phyloP scores from a whole-genome alignment of 2,888 invertebrate genomes.

The Carabus problematicus region DNA sequence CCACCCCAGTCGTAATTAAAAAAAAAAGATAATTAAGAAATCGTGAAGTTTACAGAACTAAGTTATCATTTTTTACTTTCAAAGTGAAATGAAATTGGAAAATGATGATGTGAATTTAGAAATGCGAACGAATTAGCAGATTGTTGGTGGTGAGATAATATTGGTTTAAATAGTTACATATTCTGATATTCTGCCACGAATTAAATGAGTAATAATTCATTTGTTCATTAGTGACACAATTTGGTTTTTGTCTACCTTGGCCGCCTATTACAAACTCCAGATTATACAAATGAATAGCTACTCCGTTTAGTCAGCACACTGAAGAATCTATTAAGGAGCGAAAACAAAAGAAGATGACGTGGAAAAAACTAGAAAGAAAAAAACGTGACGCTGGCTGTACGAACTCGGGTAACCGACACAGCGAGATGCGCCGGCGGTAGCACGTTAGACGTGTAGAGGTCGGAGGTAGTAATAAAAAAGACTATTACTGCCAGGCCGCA shows the following conservation, averaged over 20 bases:
- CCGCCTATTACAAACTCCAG: neutral
- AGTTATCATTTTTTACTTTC: too few relatives aligned
- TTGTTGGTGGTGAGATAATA: too few relatives aligned
- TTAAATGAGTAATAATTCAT: too few relatives aligned
- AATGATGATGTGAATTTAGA: too few relatives aligned
- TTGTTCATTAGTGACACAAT: too few relatives aligned
- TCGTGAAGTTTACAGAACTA: too few relatives aligned
- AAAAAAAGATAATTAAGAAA: too few relatives aligned
- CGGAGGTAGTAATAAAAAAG: constrained; percentile 31
- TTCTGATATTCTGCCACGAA: too few relatives aligned
- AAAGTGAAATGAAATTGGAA: too few relatives aligned
- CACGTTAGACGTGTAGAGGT: neutral
- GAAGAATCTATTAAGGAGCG: constrained; percentile 31
- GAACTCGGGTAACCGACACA: constrained; percentile 9
- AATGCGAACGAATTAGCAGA: too few relatives aligned
- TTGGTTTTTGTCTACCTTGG: neutral
- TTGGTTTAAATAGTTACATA: too few relatives aligned
- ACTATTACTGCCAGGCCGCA: constrained; percentile 38
- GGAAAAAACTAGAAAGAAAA: constrained; percentile 6
- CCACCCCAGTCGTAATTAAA: too few relatives aligned
- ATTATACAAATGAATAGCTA: constrained; percentile 11
- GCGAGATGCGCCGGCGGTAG: neutral
- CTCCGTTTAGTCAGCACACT: neutral
- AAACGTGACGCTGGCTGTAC: constrained; percentile 5
- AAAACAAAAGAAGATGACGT: constrained; percentile 23